Base-by-base conservation (phyloP, 2,797 vertebrate species). In the Menidia menidia region DNA sequence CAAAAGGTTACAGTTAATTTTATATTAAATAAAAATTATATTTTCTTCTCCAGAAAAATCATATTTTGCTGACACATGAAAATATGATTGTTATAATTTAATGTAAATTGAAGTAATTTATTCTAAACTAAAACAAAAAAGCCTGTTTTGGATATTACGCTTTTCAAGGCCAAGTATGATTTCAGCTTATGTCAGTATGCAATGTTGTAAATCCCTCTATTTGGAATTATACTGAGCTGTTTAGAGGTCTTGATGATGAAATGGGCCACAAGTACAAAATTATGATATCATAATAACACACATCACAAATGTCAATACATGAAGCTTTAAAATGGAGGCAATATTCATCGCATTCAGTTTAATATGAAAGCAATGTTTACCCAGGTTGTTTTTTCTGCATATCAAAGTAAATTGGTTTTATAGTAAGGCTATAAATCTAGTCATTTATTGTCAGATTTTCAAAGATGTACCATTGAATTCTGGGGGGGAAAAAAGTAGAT, bases 161-260 rank as follows among this genome's bases (percentile, higher is more conserved):
- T 71, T 39, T 87, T 75, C 61, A 48, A 60, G 85, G 75, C 59
- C 35, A 14, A 18, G 59, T 43, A 61, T 78, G 65, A 81, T 73
- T 73, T 64, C 44, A 67, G 63, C 51, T 77, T 63, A 74, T 35
- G 63, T 70, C 30, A 72, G 52, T 25, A 25, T 70, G 59, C 60
- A 64, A 60, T 75, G 62, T 71, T 78, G 56, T 3, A 53, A 82
- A 82, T 71, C 43, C 33, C 62, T 77, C 80, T 52, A 67, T 82
- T 82, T 78, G 9, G 76, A 84, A 80, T 71, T 31, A 51, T 80
- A 78, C 64, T 63, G 30, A 71, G 62, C 54, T 2, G 4, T 39
- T 32, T 41, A 57, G 64, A 77, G 47, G 71, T 81, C 84, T 47
- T 58, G 25, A 76, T 82, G 71, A 82, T 76, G 64, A 82, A 77